Base-by-base conservation (phyloP, 2,113 vertebrate species). In the Alouatta palliata region DNA sequence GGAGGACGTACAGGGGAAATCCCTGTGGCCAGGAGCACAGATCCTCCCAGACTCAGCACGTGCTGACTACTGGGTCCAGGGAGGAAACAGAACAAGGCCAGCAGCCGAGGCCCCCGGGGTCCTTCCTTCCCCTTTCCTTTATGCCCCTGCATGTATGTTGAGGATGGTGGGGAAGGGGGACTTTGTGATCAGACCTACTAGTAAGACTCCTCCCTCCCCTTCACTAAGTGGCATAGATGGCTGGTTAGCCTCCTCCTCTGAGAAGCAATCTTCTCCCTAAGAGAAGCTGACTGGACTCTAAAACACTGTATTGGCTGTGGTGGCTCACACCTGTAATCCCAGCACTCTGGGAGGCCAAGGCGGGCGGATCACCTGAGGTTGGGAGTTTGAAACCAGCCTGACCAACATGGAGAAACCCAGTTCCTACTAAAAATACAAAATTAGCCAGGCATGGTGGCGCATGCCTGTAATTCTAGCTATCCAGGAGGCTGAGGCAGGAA, bases 181-280 rank as follows among this genome's bases (percentile, higher is more conserved):
- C 20, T 19, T 23, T 45, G 16, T 61, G 58, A 45, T 52, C 40
- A 32, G n/a, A 25, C 81, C 45, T 86, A 30, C 68, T 52, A 25
- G 70, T 47, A 93, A 92, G 94, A 40, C 47, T 25, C 27, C 21
- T 66, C 27, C 45, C 54, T 54, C 37, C 61, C 84, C 68, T 87
- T 87, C 49, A 54, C 61, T 17, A n/a, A 13, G 43, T 11, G 10
- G 25, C 13, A 82, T 54, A 64, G 47, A 49, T 17, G 49, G 8
- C 16, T 66, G 54, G 90, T 91, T 58, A 47, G 79, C 86, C 13
- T 52, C 16, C 35, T 88, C 87, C 73, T 79, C 88, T 91, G 64
- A 96, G 93, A 95, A 93, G 58, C 30, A 79, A 21, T 8, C 45
- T 45, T 93, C 0, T 0, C 17, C 81, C 27, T 56, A 58, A 25